Percentiles rank a stretch among this genome's conserved stretches.
phyloP scores from a whole-genome alignment of 1,140 invertebrate genomes.

The Diorhabda carinulata region DNA sequence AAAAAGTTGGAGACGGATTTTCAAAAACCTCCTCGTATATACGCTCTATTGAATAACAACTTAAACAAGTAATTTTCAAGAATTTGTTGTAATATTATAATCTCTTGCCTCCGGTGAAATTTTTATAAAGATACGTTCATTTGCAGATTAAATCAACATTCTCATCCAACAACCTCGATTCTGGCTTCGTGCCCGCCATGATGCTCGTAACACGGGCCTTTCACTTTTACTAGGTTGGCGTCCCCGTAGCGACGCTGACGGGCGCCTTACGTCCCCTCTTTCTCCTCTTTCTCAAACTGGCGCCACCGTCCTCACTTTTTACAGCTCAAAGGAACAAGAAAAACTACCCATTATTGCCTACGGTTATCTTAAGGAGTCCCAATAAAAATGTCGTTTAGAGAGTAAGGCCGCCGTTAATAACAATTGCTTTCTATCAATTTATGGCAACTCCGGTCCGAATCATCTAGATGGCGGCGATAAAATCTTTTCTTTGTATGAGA shows the following conservation, averaged over 20 bases:
- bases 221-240: conserved; percentile 30
- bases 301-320: conserved; percentile 44
- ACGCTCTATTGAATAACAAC: too few species aligned
- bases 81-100: too few species aligned
- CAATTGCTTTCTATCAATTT: conserved; percentile 45
- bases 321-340: conserved; percentile 43
- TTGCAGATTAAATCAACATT: too few species aligned
- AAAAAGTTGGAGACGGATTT: too few species aligned
- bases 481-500: conserved; percentile 22
- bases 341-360: conserved; percentile 48
- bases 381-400: conserved; percentile 48
- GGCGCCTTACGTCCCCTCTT: conserved; percentile 31
- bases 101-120: too few species aligned
- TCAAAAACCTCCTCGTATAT: too few species aligned
- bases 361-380: conserved; percentile 47
- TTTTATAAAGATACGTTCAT: too few species aligned
- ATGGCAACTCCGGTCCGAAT: conserved; percentile 36
- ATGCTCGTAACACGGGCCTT: conserved; percentile 21
- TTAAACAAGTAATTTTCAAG: too few species aligned
- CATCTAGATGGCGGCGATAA: conserved; percentile 37
- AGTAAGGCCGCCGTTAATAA: conserved; percentile 45
- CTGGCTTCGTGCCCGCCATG: conserved; percentile 11
- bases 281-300: conserved; percentile 26
- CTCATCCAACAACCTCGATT: not conserved
- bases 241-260: conserved; percentile 22